Evolutionary conservation across 2,888 invertebrate species (phyloP), one percentile per base, ranked within the genome.

Genomic region (Tortricodes alternella): DNA sequence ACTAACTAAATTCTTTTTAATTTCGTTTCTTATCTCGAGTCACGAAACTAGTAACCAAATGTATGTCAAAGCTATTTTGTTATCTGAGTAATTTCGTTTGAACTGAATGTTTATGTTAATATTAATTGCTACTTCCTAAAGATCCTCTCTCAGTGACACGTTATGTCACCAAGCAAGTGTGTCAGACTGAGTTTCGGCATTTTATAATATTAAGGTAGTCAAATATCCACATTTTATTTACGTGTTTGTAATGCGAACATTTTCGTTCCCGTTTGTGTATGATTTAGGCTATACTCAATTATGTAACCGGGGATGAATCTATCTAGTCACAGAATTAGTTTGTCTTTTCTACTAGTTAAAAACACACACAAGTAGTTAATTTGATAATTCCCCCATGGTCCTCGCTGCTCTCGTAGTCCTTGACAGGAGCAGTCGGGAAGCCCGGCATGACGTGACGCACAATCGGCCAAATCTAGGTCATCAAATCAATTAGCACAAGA

Each of bases 361-460:
- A 24, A 41, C 5, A 16, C 6, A 13, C 9, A 24, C 9, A 39
- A 37, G 43, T 38, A 53, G 53, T 34, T 27, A 15, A 34, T 48
- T 8, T 18, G 37, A 38, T 38, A 19, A 49, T 32, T 44, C 49
- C 49, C 53, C 49, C 46, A 44, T 49, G 50, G 50, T 38, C 41
- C 46, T 51, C 37, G 41, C 51, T 13, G 6, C 8, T n/a, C n/a
- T n/a, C n/a, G 61, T 62, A 78, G 80, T 80, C 89, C 89, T 88
- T 86, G 86, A 63, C 64, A 64, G 70, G 78, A 81, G 67, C 74
- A 70, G 67, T 69, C 85, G 89, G 88, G 85, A 88, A 89, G 83
- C 82, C 89, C 89, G 70, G 65, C 79, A 76, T 74, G 67, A 71
- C 72, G 59, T 60, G 58, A 56, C 66, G 67, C 71, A 73, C 74